These are phyloP conservation scores for Strigamia maritima DNA, from an alignment of 2,888 invertebrate species.

Conservation along the genomic window DNA sequence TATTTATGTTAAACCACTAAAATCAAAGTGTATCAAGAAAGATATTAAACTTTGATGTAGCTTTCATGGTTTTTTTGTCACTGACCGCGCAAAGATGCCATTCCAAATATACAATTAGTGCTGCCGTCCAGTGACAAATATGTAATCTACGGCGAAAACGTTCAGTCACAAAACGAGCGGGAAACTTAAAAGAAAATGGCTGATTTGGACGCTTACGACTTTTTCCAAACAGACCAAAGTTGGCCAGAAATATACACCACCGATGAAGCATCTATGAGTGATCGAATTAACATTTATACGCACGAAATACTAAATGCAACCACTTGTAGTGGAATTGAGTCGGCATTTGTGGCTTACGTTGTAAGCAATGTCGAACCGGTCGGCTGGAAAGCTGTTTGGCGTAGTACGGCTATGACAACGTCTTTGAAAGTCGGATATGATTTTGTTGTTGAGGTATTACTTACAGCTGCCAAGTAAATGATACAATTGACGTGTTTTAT, in stretches of 20 bases:
- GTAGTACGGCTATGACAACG: slow-evolving; percentile 36
- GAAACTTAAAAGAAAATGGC: slow-evolving; percentile 14
- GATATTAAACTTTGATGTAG: background rate
- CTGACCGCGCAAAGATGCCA: background rate
- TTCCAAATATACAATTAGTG: background rate
- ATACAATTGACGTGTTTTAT: background rate
- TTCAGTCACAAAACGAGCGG: background rate
- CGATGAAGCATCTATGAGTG: background rate
- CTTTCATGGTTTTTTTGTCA: background rate
- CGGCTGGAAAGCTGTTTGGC: slow-evolving; percentile 45
- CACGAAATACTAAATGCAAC: slow-evolving; percentile 33
- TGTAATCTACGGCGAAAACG: background rate
- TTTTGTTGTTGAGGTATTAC: slow-evolving; percentile 44
- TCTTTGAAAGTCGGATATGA: slow-evolving; percentile 38
- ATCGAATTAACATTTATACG: background rate
- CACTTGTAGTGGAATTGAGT: slow-evolving; percentile 39
- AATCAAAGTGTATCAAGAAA: background rate
- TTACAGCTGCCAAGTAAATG: background rate
- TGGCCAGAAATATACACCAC: background rate
- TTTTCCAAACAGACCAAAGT: background rate
- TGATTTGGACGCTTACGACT: background rate
- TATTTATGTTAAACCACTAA: background rate
- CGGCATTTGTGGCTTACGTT: slow-evolving; percentile 41
- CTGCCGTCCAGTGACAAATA: background rate
- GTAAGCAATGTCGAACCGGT: slow-evolving; percentile 43